phyloP scores from a whole-genome alignment of 2,797 vertebrate species.

The Ambastaia sidthimunki region DNA sequence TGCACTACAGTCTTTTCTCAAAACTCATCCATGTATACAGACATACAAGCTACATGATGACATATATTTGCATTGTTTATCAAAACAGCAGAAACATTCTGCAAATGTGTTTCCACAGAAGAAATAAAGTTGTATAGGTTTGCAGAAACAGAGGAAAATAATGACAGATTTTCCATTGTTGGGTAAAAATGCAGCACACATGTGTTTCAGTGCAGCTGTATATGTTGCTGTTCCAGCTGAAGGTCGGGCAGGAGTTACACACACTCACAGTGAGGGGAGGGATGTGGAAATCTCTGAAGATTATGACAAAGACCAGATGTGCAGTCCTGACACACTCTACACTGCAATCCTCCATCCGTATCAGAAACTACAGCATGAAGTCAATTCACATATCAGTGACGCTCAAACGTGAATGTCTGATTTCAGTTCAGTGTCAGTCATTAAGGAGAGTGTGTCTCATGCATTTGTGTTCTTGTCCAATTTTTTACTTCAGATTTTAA shows the following conservation, averaged over 20 bases:
- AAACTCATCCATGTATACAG: no score
- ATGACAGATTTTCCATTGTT: not conserved
- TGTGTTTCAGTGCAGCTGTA: slow-evolving; percentile 68
- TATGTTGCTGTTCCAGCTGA: slow-evolving; percentile 72
- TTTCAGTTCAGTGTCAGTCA: not conserved
- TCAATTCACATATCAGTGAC: not conserved
- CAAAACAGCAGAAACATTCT: no score
- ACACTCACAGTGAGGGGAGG: slow-evolving; percentile 40
- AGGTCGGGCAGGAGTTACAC: slow-evolving; percentile 65
- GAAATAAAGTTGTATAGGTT: no score
- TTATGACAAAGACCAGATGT: slow-evolving; percentile 19
- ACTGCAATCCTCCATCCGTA: not conserved
- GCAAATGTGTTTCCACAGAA: no score
- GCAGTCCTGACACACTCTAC: not conserved
- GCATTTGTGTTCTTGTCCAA: not conserved
- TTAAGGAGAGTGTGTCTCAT: not conserved
- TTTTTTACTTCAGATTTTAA: no score
- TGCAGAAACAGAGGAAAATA: no score
- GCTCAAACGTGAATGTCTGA: not conserved
- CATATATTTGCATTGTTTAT: no score
- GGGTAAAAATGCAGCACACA: not conserved
- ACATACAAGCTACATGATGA: no score
- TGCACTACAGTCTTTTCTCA: no score
- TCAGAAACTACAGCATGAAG: not conserved
- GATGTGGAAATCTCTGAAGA: not conserved